Base-by-base conservation (phyloP, 2,888 invertebrate genomes). In the Oxytorus armatus region DNA sequence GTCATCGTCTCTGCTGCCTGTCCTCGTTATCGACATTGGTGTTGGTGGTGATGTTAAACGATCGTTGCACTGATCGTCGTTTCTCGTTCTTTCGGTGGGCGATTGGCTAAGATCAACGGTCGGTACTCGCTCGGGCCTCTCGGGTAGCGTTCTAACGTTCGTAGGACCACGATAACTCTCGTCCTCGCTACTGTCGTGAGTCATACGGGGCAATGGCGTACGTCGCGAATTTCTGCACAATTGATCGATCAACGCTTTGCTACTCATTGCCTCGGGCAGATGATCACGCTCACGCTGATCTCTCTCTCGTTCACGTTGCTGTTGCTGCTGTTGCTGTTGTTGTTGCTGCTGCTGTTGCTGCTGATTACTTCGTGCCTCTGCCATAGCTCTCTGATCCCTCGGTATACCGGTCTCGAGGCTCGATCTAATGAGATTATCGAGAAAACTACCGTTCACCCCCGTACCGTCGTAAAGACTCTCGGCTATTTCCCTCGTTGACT, bases 391-490 rank as follows among this genome's bases (percentile, higher is more conserved):
- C 84, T 90, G 89, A 73, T 91, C 91, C 72, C 91, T 87, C 23
- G 93, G 93, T 86, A 95, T 94, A 3, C 95, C 95, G 39, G 95
- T 94, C 91, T 96, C 96, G 81, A 97, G 93, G 85, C 95, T 96
- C 84, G 96, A 96, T 86, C 96, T 93, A 85, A 97, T 97, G 86
- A 97, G 96, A 66, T 96, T 97, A 89, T 97, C 96, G 66, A 97
- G 93, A 90, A 97, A 96, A 88, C 95, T 93, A n/a, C 96, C 96
- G 83, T 96, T 96, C 83, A 95, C 95, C 3, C 93, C 93, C 53
- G 94, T 92, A 16, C 93, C 93, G 90, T 96, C 93, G 93, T 96
- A 94, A 63, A 95, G 90, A 66, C 94, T 94, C 87, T 95, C 95
- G 33, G 94, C 94, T 84, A 95, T 93, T 84, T 95, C 95, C 59